Conservation (phyloP, 2,113 vertebrate species). For the Ondatra zibethicus region DNA sequence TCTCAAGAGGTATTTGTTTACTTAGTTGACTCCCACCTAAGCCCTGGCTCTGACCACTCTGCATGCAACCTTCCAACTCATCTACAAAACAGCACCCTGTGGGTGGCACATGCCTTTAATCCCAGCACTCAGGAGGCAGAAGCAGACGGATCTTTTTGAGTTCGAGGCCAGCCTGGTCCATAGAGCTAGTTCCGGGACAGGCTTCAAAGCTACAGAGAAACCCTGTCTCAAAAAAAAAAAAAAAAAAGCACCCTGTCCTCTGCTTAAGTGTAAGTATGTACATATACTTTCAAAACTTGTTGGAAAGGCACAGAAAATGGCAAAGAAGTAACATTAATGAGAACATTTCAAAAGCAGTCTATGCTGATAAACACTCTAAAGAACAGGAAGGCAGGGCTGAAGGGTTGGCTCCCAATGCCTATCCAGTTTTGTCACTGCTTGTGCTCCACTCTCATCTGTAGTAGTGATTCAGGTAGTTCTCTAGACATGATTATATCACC, state of each 20-base stretch:
- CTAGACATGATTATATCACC: background rate
- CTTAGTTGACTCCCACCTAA: conserved; percentile 38
- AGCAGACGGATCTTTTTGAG: too few species aligned
- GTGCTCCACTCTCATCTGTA: background rate
- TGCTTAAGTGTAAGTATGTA: background rate
- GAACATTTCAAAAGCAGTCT: conserved; percentile 34
- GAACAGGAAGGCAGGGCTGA: background rate
- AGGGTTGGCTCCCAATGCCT: background rate
- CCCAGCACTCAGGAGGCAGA: too few species aligned
- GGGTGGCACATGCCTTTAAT: too few species aligned
- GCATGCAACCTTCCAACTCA: background rate
- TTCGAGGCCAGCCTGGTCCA: too few species aligned
- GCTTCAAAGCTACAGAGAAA: too few species aligned
- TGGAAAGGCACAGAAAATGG: conserved; percentile 5
- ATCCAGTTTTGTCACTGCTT: background rate
- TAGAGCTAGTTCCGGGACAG: too few species aligned
- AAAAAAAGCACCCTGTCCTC: conserved; percentile 12
- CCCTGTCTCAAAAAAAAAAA: too few species aligned
- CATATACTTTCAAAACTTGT: conserved; percentile 32
- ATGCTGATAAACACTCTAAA: background rate
- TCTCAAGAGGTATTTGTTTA: conserved; percentile 28
- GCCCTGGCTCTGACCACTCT: background rate
- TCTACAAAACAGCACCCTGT: conserved; percentile 32
- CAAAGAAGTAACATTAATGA: conserved; percentile 34
- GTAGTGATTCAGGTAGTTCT: background rate